These are phyloP conservation scores for Siniperca obscura DNA, from an alignment of 2,797 vertebrate genomes.

Conservation along the genomic window DNA sequence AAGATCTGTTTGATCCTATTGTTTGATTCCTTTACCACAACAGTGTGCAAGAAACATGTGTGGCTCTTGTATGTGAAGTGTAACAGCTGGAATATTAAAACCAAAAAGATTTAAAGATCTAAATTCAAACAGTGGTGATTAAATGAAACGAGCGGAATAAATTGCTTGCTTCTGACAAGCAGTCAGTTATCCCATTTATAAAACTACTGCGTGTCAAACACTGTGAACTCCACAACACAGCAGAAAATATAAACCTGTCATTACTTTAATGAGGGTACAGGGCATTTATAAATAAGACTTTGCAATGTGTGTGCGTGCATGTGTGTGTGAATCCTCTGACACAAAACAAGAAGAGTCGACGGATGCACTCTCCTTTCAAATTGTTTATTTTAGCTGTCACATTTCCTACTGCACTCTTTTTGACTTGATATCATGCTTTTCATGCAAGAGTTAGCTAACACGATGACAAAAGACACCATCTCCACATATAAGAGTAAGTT, in stretches of 20 bases:
- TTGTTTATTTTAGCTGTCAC: slow-evolving; percentile 56
- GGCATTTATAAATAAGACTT: slow-evolving; percentile 67
- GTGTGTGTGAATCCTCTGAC: slow-evolving; percentile 44
- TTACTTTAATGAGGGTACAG: slow-evolving; percentile 48
- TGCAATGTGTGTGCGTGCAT: neutral
- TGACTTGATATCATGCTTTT: slow-evolving; percentile 56
- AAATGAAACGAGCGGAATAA: neutral
- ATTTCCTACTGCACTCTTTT: slow-evolving; percentile 49
- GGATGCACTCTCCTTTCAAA: slow-evolving; percentile 51
- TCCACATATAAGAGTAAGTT: no score
- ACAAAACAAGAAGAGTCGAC: slow-evolving; percentile 45
- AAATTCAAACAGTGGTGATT: neutral
- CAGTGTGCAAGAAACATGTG: neutral
- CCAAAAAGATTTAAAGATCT: neutral
- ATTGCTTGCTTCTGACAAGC: neutral
- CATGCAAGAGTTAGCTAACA: slow-evolving; percentile 51
- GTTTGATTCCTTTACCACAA: neutral
- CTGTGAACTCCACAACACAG: slow-evolving; percentile 35
- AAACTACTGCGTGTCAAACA: slow-evolving; percentile 49
- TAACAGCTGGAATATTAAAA: neutral
- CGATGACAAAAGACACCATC: slow-evolving; percentile 47
- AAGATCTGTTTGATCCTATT: neutral
- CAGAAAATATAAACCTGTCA: slow-evolving; percentile 38
- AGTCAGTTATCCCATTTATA: neutral
- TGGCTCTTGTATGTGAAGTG: neutral